These are phyloP conservation scores for Drosophila repletoides DNA, from an alignment of 1,140 invertebrate species.

Conservation along the genomic window DNA sequence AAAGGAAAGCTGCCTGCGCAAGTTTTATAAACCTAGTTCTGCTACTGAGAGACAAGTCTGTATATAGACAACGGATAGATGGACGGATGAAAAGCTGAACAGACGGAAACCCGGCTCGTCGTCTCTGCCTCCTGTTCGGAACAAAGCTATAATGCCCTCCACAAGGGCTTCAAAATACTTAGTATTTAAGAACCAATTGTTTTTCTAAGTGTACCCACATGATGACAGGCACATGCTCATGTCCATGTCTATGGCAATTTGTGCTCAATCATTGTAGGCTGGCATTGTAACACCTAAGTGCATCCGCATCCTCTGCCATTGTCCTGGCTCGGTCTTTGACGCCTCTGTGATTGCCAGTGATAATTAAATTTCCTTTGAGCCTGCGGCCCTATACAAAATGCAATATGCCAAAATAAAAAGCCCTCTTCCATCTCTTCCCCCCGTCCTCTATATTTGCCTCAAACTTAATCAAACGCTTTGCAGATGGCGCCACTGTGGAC, in stretches of 20 bases:
- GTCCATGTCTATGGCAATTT: constrained; percentile 33
- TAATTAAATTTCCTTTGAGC: constrained; percentile 39
- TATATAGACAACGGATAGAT: no score
- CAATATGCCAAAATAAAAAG: constrained; percentile 34
- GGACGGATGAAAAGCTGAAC: no score
- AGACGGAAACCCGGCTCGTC: no score
- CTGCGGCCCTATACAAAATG: constrained; percentile 6
- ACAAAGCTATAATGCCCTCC: no score
- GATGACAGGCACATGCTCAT: constrained; percentile 1
- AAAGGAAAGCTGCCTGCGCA: no score
- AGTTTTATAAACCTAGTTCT: no score
- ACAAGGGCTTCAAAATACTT: constrained; percentile 1
- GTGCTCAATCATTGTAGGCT: constrained; percentile 19
- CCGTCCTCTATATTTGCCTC: neutral
- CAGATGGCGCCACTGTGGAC: neutral
- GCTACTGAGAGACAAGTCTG: no score
- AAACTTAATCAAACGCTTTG: neutral
- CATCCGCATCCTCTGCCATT: constrained; percentile 7
- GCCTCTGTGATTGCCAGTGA: constrained; percentile 11
- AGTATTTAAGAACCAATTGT: no score
- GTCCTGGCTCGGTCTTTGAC: neutral
- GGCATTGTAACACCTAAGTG: constrained; percentile 17
- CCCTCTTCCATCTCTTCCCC: neutral
- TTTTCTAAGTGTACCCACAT: neutral
- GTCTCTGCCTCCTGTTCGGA: no score